A percentile compares a stretch with the other conserved stretches of the same genome.
phyloP scores from a whole-genome alignment of 1,140 invertebrate genomes.

The Drepana arcuata region DNA sequence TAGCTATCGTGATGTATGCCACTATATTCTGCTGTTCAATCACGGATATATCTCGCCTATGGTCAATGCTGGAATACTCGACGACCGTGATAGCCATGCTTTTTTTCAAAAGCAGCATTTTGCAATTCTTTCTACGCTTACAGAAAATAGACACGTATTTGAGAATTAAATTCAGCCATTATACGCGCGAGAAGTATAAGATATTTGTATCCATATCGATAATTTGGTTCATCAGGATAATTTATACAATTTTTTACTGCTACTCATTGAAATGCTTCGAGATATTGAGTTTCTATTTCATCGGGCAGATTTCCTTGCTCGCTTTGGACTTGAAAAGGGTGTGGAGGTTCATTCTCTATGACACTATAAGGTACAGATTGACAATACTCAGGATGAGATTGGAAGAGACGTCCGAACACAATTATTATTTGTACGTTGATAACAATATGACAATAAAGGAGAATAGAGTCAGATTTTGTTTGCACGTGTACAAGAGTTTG shows the following conservation, averaged over 20 bases:
- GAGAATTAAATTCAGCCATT: slow-evolving; percentile 29
- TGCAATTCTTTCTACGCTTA: slow-evolving; percentile 27
- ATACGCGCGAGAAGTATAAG: slow-evolving; percentile 17
- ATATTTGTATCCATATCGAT: slow-evolving; percentile 18
- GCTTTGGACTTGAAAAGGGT: slow-evolving; percentile 46
- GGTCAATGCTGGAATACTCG: slow-evolving; percentile 42
- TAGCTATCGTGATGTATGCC: slow-evolving; percentile 18
- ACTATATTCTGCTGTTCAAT: slow-evolving; percentile 30
- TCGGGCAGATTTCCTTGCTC: slow-evolving; percentile 33
- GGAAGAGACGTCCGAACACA: slow-evolving; percentile 24
- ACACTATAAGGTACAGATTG: slow-evolving; percentile 39
- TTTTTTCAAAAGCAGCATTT: slow-evolving; percentile 27
- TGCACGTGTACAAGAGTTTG: slow-evolving; percentile 37
- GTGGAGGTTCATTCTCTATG: slow-evolving; percentile 42
- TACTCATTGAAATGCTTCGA: slow-evolving; percentile 22
- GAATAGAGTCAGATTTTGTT: slow-evolving; percentile 37
- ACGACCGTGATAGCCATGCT: slow-evolving; percentile 27
- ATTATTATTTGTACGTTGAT: slow-evolving; percentile 38
- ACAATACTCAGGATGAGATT: slow-evolving; percentile 34
- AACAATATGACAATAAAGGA: slow-evolving; percentile 38
- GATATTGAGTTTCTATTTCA: slow-evolving; percentile 21
- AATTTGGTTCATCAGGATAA: slow-evolving; percentile 30
- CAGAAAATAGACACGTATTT: slow-evolving; percentile 31
- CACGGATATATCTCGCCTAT: slow-evolving; percentile 23
- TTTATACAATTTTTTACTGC: slow-evolving; percentile 31